Evolutionary conservation across 2,113 vertebrate species (phyloP).

Genomic region (Elachura formosa): DNA sequence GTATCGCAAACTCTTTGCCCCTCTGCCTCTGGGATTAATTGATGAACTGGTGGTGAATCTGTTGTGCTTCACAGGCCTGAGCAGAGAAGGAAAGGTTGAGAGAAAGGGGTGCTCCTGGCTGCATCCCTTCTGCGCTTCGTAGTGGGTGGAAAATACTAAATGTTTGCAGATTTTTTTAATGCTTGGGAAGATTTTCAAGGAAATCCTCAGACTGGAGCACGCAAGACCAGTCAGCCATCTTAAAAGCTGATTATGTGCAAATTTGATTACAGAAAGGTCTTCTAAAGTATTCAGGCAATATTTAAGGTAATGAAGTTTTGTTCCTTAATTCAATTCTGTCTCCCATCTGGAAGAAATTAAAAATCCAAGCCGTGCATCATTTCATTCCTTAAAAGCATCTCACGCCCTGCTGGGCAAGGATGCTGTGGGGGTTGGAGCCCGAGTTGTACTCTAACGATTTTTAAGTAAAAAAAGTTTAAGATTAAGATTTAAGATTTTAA

Average conservation of each 20-base stretch:
- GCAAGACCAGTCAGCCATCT: neutral
- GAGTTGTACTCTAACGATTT: too few relatives aligned
- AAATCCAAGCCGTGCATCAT: neutral
- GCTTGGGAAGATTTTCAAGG: neutral
- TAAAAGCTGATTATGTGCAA: neutral
- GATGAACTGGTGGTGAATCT: neutral
- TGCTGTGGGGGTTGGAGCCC: too few relatives aligned
- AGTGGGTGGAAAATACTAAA: neutral
- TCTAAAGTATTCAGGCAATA: neutral
- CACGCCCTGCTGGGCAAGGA: too few relatives aligned
- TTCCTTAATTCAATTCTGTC: neutral
- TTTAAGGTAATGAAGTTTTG: conserved; percentile 7
- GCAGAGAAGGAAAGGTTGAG: neutral
- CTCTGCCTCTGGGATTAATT: neutral
- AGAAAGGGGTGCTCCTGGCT: neutral
- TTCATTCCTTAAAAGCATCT: neutral
- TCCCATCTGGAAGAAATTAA: conserved; percentile 26
- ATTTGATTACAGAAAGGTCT: neutral
- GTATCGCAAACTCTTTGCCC: neutral
- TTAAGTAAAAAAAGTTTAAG: too few relatives aligned
- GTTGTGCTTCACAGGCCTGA: neutral
- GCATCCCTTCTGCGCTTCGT: accelerated
- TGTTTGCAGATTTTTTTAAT: neutral
- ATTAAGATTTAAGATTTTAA: too few relatives aligned
- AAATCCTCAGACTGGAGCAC: neutral